Evolutionary conservation across 1,140 invertebrate genomes (phyloP).

Genomic region (Macrobrachium rosenbergii): DNA sequence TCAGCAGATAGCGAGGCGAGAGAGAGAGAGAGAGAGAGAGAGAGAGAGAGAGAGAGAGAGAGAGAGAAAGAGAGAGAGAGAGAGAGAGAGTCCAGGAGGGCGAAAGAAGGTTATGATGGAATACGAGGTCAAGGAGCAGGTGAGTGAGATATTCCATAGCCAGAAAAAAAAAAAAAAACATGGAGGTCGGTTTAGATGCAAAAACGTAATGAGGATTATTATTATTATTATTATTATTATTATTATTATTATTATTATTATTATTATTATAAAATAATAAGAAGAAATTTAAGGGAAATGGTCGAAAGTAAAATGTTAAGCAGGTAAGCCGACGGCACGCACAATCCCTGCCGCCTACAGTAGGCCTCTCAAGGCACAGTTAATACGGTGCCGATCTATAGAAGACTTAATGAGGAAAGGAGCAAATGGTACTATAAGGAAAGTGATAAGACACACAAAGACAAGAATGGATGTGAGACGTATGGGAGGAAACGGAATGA

Average conservation of each 20-base stretch:
- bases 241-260: no score
- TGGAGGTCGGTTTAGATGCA: neutral
- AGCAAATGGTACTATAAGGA: neutral
- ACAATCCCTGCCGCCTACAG: no score
- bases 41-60: slow-evolving; percentile 8
- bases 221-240: no score
- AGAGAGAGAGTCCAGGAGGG: slow-evolving; percentile 2
- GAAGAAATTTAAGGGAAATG: no score
- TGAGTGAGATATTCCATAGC: neutral
- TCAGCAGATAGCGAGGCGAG: neutral
- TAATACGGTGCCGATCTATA: no score
- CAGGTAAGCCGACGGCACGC: no score
- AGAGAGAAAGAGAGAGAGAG: slow-evolving; percentile 10
- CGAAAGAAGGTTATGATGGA: neutral
- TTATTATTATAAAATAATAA: no score
- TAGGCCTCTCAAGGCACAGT: no score
- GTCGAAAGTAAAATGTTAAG: no score
- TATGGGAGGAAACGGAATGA: no score
- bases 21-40: neutral
- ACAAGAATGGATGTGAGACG: neutral
- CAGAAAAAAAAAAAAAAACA: neutral
- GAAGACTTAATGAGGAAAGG: no score
- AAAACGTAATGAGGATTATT: no score
- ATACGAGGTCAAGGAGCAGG: neutral
- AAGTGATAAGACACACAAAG: neutral